Percentiles rank a stretch among this genome's conserved stretches.
Conservation (phyloP, 2,113 vertebrate species). For the Carollia perspicillata region DNA sequence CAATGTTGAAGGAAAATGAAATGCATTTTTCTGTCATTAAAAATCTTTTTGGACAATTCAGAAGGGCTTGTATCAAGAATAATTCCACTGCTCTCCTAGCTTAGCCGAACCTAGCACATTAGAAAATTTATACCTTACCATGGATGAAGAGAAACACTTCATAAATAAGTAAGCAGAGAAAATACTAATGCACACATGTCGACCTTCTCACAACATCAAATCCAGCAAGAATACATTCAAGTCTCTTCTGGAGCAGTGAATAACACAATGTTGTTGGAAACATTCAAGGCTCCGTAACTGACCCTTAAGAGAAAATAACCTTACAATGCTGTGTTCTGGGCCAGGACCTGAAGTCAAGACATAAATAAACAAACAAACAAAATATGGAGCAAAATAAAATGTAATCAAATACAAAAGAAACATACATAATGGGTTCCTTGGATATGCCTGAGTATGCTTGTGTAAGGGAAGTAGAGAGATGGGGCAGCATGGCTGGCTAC, state of each 20-base stretch:
- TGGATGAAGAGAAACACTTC: background rate
- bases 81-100: background rate
- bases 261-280: background rate
- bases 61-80: background rate
- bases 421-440: background rate
- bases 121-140: background rate
- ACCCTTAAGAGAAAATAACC: background rate
- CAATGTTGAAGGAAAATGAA: conserved; percentile 2
- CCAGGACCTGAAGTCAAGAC: background rate
- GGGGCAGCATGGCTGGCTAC: background rate
- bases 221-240: background rate
- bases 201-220: background rate
- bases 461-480: background rate
- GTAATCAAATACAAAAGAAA: background rate
- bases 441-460: background rate
- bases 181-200: background rate
- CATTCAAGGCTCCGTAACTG: background rate
- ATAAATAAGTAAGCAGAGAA: background rate
- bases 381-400: background rate
- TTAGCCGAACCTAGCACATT: background rate
- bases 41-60: background rate
- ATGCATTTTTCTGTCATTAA: background rate
- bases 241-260: background rate
- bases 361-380: background rate
- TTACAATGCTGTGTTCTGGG: background rate